Conservation (phyloP, 2,113 vertebrate species). For the Hyla sarda region DNA sequence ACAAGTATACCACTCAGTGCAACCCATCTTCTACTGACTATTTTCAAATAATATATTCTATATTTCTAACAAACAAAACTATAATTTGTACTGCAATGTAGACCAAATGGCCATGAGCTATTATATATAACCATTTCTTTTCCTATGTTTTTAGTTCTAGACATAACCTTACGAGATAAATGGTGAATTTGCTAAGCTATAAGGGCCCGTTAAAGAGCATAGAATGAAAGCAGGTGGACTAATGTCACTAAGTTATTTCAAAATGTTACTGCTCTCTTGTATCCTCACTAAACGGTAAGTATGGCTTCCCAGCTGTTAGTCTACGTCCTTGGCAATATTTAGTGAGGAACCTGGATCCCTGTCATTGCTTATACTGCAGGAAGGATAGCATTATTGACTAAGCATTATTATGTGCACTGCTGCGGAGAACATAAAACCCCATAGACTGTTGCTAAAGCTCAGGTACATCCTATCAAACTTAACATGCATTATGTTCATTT, state of each 20-base stretch:
- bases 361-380: not conserved
- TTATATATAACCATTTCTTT: too few species aligned
- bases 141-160: too few species aligned
- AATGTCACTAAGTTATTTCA: not conserved
- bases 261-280: not conserved
- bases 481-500: slow-evolving; percentile 21
- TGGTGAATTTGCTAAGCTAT: not conserved
- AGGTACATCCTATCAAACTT: slow-evolving; percentile 1
- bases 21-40: too few species aligned
- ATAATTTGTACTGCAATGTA: too few species aligned
- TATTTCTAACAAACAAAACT: too few species aligned
- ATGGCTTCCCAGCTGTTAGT: not conserved
- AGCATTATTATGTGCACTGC: not conserved
- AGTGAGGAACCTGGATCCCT: not conserved
- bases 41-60: too few species aligned
- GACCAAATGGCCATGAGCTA: too few species aligned
- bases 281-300: not conserved
- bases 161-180: not conserved
- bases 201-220: not conserved
- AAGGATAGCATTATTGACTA: not conserved
- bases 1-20: too few species aligned
- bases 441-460: not conserved
- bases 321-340: not conserved
- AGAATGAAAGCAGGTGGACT: not conserved
- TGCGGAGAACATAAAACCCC: not conserved